Conservation (phyloP, 1,140 invertebrate genomes). For the Maconellicoccus hirsutus region DNA sequence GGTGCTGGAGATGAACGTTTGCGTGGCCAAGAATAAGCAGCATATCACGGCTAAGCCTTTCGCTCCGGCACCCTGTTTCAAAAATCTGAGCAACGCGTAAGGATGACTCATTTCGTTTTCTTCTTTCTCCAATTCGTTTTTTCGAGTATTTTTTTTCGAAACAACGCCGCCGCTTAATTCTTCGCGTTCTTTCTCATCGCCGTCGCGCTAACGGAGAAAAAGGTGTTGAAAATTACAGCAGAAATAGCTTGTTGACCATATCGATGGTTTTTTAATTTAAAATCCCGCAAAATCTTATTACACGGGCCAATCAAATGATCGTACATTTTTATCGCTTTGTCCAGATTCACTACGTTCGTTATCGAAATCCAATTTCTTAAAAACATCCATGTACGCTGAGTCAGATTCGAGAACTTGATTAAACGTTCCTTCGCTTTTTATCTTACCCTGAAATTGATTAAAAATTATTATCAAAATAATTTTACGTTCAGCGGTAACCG, state of each 20-base stretch:
- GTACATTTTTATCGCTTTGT: neutral
- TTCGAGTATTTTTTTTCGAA: no score
- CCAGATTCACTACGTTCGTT: neutral
- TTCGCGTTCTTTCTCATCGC: no score
- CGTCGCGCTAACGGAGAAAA: no score
- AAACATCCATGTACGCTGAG: neutral
- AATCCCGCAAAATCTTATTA: no score
- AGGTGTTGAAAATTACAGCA: no score
- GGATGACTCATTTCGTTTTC: neutral
- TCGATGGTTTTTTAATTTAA: no score
- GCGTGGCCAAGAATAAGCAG: conserved; percentile 26
- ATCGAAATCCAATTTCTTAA: neutral
- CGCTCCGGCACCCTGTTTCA: neutral
- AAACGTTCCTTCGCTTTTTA: neutral
- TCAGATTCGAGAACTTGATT: neutral
- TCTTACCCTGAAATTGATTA: neutral
- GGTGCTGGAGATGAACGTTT: conserved; percentile 38
- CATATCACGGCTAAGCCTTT: neutral
- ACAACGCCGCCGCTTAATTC: no score
- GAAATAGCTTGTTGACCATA: no score
- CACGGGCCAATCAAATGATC: no score
- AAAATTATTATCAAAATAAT: no score
- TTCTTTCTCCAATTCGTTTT: conserved; percentile 3
- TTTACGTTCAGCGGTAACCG: no score
- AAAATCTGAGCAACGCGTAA: neutral